Conservation (phyloP, 2,888 invertebrate species). For the Alloplasta piceator region DNA sequence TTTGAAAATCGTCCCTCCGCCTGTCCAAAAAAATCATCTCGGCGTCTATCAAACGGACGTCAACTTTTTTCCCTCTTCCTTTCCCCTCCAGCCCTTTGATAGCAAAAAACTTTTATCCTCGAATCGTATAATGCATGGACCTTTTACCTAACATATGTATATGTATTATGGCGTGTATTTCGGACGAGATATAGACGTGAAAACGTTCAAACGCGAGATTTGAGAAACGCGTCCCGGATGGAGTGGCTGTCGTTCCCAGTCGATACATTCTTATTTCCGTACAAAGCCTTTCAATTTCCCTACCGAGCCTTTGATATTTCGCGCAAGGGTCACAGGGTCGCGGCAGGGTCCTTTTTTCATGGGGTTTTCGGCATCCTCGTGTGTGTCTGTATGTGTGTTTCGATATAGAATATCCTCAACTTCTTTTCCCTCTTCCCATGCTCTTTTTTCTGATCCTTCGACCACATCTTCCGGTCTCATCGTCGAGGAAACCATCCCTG, state of each 20-base stretch:
- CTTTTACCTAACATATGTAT: slow-evolving; percentile 21
- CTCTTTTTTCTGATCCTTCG: slow-evolving; percentile 54
- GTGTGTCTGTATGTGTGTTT: slow-evolving; percentile 13
- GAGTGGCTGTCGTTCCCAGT: slow-evolving; percentile 76
- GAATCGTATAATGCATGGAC: slow-evolving; percentile 42
- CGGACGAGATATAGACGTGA: slow-evolving; percentile 30
- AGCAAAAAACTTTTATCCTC: slow-evolving; percentile 56
- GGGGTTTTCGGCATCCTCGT: neutral
- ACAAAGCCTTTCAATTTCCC: slow-evolving; percentile 82
- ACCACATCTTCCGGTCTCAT: slow-evolving; percentile 62
- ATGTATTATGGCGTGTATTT: slow-evolving; percentile 11
- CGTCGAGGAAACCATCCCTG: no score
- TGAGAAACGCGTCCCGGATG: slow-evolving; percentile 71
- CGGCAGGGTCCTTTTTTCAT: slow-evolving; percentile 65
- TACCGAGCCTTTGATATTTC: slow-evolving; percentile 80
- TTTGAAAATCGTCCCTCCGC: slow-evolving; percentile 16
- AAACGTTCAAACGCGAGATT: slow-evolving; percentile 72
- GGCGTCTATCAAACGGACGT: slow-evolving; percentile 37
- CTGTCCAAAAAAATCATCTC: neutral
- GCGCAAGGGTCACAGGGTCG: slow-evolving; percentile 69
- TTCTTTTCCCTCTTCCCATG: slow-evolving; percentile 59
- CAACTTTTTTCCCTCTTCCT: slow-evolving; percentile 29
- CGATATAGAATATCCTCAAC: neutral
- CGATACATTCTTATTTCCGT: slow-evolving; percentile 80
- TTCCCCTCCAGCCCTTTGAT: slow-evolving; percentile 42